Percentiles rank a stretch among this genome's conserved stretches.
phyloP scores from a whole-genome alignment of 2,113 vertebrate species.

The Strix aluco region DNA sequence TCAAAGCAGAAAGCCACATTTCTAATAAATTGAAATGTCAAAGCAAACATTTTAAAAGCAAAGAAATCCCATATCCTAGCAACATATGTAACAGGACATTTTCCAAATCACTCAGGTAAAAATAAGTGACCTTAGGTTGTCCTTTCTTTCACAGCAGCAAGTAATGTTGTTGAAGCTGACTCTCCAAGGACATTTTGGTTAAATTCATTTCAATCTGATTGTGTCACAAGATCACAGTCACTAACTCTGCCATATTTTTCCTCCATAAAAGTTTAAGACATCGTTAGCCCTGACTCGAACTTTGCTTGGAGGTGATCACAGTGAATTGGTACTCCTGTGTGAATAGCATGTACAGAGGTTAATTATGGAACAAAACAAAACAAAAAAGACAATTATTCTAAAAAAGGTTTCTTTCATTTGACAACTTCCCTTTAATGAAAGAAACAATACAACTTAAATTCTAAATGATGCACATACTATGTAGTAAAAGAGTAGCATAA shows the following conservation, averaged over 20 bases:
- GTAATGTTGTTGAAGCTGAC: background rate
- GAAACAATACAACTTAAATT: background rate
- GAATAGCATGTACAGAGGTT: background rate
- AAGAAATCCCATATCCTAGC: background rate
- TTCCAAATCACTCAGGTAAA: background rate
- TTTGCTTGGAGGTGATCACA: background rate
- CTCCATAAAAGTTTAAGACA: conserved; percentile 24
- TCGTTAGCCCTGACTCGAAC: conserved; percentile 1
- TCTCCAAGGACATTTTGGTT: conserved; percentile 22
- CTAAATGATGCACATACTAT: background rate
- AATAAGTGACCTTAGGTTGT: background rate
- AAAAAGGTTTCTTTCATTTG: background rate
- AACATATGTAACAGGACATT: background rate
- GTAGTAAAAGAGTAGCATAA: background rate
- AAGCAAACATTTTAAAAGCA: background rate
- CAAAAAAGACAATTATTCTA: background rate
- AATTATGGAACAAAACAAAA: background rate
- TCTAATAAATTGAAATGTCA: background rate
- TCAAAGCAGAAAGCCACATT: background rate
- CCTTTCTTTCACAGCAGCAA: background rate
- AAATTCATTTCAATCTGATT: conserved; percentile 2
- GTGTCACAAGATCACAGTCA: conserved; percentile 14
- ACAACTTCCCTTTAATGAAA: background rate
- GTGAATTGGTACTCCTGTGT: background rate
- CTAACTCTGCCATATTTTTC: background rate